Conservation (phyloP, 2,888 invertebrate genomes). For the Napeogenes sylphis region DNA sequence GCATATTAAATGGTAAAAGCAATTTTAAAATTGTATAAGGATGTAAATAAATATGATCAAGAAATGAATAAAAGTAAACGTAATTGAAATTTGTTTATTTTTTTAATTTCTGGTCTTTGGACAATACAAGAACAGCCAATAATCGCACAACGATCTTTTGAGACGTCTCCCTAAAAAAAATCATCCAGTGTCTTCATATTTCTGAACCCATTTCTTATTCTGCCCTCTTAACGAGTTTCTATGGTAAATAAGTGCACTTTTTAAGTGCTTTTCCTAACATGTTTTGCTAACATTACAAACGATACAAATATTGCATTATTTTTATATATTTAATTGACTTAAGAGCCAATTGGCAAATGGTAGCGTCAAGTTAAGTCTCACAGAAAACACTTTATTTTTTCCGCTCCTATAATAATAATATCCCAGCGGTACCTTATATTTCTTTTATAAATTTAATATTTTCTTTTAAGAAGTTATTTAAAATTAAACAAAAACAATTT, state of each 20-base stretch:
- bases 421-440: background rate
- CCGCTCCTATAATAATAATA: background rate
- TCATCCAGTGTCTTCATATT: constrained; percentile 21
- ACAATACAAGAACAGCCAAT: constrained; percentile 27
- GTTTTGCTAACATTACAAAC: no score
- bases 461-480: background rate
- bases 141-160: constrained; percentile 26
- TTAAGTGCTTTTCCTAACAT: background rate
- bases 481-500: background rate
- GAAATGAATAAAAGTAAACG: no score
- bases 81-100: constrained; percentile 16
- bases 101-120: constrained; percentile 24
- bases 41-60: no score
- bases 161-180: constrained; percentile 21
- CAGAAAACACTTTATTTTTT: background rate
- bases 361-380: background rate
- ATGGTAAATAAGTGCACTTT: constrained; percentile 16
- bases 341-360: background rate
- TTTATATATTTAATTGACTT: no score
- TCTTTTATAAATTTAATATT: background rate
- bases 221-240: constrained; percentile 14
- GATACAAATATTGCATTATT: no score
- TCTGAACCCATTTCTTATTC: constrained; percentile 22
- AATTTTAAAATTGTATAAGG: no score
- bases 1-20: no score